Conservation (phyloP, 2,888 invertebrate genomes). For the Eilema caniola region DNA sequence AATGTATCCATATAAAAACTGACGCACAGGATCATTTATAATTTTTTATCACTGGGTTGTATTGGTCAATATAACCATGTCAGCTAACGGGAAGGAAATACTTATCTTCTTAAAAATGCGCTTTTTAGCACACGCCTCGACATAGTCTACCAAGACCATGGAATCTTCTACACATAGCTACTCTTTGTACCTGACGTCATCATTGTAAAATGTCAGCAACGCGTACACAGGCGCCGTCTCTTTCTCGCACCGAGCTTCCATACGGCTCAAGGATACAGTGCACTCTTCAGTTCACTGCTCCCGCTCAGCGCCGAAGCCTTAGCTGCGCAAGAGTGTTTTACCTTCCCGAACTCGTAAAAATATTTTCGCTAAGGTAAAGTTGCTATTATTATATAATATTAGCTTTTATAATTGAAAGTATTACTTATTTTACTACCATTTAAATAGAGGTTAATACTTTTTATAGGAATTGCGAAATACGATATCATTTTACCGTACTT, state of each 20-base stretch:
- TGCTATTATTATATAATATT: neutral
- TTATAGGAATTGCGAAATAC: neutral
- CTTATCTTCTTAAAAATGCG: too few species aligned
- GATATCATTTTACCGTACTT: neutral
- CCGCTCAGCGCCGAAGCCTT: slow-evolving; percentile 72
- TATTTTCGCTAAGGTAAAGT: slow-evolving; percentile 26
- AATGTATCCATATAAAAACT: too few species aligned
- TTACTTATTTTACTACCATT: neutral
- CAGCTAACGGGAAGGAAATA: too few species aligned
- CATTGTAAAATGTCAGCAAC: slow-evolving; percentile 72
- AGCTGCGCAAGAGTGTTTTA: slow-evolving; percentile 51
- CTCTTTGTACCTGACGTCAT: slow-evolving; percentile 72
- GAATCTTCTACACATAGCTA: neutral
- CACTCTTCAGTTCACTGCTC: slow-evolving; percentile 83
- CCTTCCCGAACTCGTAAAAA: slow-evolving; percentile 43
- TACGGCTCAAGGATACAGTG: slow-evolving; percentile 80
- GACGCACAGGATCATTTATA: too few species aligned
- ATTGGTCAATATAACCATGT: too few species aligned
- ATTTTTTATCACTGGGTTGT: too few species aligned
- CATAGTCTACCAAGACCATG: neutral
- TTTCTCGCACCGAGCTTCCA: slow-evolving; percentile 69
- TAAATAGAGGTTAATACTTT: neutral
- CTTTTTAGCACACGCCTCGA: neutral
- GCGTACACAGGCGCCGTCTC: slow-evolving; percentile 64
- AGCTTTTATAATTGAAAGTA: neutral